Base-by-base conservation (phyloP, 1,140 invertebrate genomes). In the Muscidifurax raptorellus region DNA sequence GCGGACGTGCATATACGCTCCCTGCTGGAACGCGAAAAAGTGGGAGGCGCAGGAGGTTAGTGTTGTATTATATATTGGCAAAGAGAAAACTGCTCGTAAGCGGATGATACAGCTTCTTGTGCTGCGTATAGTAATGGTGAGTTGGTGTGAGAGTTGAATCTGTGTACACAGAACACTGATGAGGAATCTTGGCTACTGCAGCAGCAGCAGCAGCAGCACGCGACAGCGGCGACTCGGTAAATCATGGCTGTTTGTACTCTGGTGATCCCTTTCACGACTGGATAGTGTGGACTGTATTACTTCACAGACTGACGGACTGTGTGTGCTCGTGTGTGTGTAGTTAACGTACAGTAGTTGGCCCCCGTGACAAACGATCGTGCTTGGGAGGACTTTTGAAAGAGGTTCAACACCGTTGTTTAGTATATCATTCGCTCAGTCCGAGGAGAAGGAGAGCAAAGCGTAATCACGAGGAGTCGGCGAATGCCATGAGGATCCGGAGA, bases 401-500 rank as follows among this genome's bases (percentile, higher is more conserved):
- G 27, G 69, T 7, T 28, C 30, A 22, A 10, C 9, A 74, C 0
- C 18, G 47, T 4, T 12, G n/a, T n/a, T n/a, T n/a, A n/a, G n/a
- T n/a, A n/a, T n/a, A n/a, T n/a, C n/a, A n/a, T n/a, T n/a, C n/a
- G n/a, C n/a, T n/a, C n/a, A n/a, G n/a, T n/a, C n/a, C n/a, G n/a
- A n/a, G n/a, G n/a, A 2, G 1, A 28, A 6, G 22, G 66, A 40
- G 36, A 52, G 36, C 4, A 25, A 22, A 13, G 30, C 28, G 40
- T 32, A 6, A 64, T 27, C 59, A 71, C 30, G 77, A 76, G 84
- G 66, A 85, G 32, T 66, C 59, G 67, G 76, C 78, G 30, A 27
- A 78, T 75, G 69, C 82, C 86, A 80, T 81, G 82, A 86, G 79
- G 78, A 80, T 32, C 44, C 67, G 64, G 44, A 85, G 79, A 72